Evolutionary conservation across 2,888 invertebrate genomes (phyloP).

Genomic region (Xylocampa areola): DNA sequence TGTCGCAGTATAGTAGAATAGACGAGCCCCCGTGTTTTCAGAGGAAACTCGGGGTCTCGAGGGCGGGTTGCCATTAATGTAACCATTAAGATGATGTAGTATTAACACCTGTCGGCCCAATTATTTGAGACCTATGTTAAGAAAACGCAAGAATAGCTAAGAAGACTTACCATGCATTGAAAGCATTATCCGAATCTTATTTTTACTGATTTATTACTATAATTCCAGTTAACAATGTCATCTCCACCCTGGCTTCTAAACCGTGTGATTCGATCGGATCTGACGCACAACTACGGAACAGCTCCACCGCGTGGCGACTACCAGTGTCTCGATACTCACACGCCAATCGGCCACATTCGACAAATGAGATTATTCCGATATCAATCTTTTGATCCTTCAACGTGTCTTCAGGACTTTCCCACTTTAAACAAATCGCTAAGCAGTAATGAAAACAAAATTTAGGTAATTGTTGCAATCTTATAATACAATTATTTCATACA

Average conservation of each 20-base stretch:
- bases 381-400: constrained; percentile 82
- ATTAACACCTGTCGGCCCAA: too few species aligned
- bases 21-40: too few species aligned
- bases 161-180: too few species aligned
- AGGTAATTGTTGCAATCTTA: constrained; percentile 66
- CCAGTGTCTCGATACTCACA: constrained; percentile 84
- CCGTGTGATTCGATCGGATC: constrained; percentile 82
- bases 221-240: constrained; percentile 79
- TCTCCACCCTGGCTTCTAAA: constrained; percentile 81
- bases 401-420: constrained; percentile 79
- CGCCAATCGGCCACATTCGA: constrained; percentile 84
- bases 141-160: not conserved
- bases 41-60: too few species aligned
- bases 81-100: too few species aligned
- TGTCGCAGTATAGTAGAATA: too few species aligned
- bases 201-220: too few species aligned
- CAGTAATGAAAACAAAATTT: constrained; percentile 59
- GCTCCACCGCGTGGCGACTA: constrained; percentile 84
- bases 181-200: too few species aligned
- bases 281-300: constrained; percentile 83
- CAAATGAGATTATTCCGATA: constrained; percentile 77
- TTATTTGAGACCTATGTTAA: too few species aligned
- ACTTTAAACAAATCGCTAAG: constrained; percentile 59
- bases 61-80: too few species aligned
- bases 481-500: constrained; percentile 49